phyloP scores from a whole-genome alignment of 2,113 vertebrate species.

The Datnioides undecimradiatus region DNA sequence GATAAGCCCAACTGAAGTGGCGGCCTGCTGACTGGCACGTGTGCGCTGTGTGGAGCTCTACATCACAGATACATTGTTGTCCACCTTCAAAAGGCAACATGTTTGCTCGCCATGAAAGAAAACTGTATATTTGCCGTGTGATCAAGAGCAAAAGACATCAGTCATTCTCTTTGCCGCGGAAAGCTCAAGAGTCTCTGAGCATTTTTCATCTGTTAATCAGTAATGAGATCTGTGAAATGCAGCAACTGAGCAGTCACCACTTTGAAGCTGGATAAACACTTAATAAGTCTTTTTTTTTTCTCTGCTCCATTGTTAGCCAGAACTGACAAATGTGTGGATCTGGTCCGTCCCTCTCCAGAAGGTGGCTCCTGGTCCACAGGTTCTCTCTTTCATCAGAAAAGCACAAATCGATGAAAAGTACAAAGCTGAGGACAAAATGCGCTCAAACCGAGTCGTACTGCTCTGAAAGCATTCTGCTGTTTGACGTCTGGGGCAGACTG shows the following conservation, averaged over 20 bases:
- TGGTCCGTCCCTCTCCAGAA: conserved; percentile 12
- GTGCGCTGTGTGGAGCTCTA: neutral
- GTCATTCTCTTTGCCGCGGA: conserved; percentile 58
- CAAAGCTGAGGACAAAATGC: neutral
- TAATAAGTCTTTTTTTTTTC: conserved; percentile 7
- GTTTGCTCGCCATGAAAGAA: conserved; percentile 57
- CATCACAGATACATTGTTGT: conserved; percentile 18
- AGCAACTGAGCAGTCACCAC: conserved; percentile 22
- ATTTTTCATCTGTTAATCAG: conserved; percentile 73
- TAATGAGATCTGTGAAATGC: conserved; percentile 64
- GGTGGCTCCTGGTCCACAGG: neutral
- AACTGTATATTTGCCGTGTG: conserved; percentile 42
- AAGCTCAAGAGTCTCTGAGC: conserved; percentile 38
- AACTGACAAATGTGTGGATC: neutral
- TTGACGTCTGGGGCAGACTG: neutral
- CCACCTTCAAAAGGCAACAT: conserved; percentile 29
- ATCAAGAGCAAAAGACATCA: conserved; percentile 43
- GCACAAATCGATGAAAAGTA: too few species aligned
- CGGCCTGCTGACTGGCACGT: neutral
- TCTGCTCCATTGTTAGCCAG: neutral
- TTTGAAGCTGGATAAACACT: conserved; percentile 25
- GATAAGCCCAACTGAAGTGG: neutral
- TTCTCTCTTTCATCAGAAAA: too few species aligned
- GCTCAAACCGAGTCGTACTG: neutral
- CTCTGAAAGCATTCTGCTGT: neutral